Evolutionary conservation across 37 sponge, comb jelly and placozoan species (phyloP).

Genomic region (Haliclona indistincta): DNA sequence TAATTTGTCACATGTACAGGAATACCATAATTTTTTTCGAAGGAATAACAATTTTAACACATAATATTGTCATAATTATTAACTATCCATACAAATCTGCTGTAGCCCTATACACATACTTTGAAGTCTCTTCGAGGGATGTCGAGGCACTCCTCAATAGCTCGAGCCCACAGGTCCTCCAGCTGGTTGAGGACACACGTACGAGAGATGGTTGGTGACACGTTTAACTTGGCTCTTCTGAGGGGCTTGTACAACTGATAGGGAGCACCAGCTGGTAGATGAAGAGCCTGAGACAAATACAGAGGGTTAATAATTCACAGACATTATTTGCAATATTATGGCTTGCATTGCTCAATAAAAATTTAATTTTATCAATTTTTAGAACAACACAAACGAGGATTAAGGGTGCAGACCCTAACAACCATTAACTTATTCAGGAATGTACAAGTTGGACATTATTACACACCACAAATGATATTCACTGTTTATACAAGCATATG

Average conservation of each 20-base stretch:
- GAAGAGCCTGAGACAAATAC: conserved; percentile 64
- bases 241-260: conserved; percentile 80
- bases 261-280: conserved; percentile 56
- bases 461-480: too few relatives aligned
- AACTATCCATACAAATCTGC: not conserved
- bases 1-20: too few relatives aligned
- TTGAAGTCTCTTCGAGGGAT: conserved; percentile 66
- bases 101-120: conserved; percentile 31
- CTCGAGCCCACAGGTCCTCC: conserved; percentile 84
- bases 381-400: too few relatives aligned
- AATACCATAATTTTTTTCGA: too few relatives aligned
- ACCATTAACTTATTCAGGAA: too few relatives aligned
- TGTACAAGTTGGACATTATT: too few relatives aligned
- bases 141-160: conserved; percentile 69
- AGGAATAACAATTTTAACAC: not conserved
- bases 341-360: not conserved
- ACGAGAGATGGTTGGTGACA: conserved; percentile 4
- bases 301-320: not conserved
- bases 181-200: conserved; percentile 58
- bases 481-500: too few relatives aligned
- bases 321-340: not conserved
- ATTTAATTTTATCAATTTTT: not conserved
- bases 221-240: conserved; percentile 60
- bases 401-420: too few relatives aligned
- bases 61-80: not conserved